Evolutionary conservation across 1,140 invertebrate genomes (phyloP).

Genomic region (Drosophila micromelanica): DNA sequence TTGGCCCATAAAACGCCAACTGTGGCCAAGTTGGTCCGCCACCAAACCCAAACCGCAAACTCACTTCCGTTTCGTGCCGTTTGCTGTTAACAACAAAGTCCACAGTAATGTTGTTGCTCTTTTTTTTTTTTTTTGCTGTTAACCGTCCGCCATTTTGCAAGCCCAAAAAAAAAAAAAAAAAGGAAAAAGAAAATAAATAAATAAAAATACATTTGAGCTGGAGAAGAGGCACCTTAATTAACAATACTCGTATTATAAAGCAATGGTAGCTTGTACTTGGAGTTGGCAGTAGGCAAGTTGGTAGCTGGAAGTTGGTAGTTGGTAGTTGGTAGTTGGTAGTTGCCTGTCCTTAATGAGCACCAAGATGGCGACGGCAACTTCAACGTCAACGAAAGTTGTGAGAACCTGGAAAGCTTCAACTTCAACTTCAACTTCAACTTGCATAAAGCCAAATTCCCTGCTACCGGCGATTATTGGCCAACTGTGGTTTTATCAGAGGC

Average conservation of each 20-base stretch:
- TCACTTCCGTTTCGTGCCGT: constrained; percentile 74
- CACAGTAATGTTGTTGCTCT: constrained; percentile 25
- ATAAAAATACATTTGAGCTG: constrained; percentile 9
- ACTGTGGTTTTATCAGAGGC: too few species aligned
- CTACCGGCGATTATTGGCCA: too few species aligned
- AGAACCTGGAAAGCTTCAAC: constrained; percentile 32
- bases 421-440: background rate
- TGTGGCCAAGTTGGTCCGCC: constrained; percentile 52
- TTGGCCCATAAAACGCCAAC: constrained; percentile 79
- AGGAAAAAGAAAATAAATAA: constrained; percentile 11
- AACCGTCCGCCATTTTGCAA: constrained; percentile 65
- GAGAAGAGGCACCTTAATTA: constrained; percentile 66
- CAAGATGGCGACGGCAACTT: constrained; percentile 41
- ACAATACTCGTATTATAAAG: constrained; percentile 48
- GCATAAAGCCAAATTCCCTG: constrained; percentile 26
- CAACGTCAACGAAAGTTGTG: constrained; percentile 35
- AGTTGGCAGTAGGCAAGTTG: background rate
- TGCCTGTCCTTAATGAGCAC: constrained; percentile 31
- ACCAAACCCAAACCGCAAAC: constrained; percentile 70
- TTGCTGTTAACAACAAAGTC: constrained; percentile 48
- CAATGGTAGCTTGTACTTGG: constrained; percentile 17
- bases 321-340: background rate
- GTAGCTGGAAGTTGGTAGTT: too few species aligned
- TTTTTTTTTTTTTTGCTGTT: too few species aligned
- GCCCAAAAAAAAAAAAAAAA: constrained; percentile 28